A percentile compares a stretch with the other conserved stretches of the same genome.
Evolutionary conservation across 2,797 vertebrate genomes (phyloP).

Genomic region (Girardinus metallicus): DNA sequence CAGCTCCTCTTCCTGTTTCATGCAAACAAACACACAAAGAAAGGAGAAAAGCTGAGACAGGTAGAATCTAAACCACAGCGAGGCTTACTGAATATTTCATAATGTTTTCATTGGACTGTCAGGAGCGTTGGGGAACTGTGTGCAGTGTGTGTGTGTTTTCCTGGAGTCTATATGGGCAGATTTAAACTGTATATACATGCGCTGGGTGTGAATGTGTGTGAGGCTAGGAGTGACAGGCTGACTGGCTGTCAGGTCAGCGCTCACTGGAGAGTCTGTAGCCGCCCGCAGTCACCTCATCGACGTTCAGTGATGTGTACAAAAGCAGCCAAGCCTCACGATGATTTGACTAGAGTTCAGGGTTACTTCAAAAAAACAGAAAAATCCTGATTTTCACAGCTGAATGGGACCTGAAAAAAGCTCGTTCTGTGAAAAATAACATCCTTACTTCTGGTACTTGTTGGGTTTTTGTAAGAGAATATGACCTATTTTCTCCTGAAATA

Average conservation of each 20-base stretch:
- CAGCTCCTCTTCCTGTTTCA: constrained; percentile 23
- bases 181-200: constrained; percentile 28
- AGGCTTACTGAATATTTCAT: constrained; percentile 75
- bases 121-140: constrained; percentile 23
- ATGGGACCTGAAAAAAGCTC: not conserved
- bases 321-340: constrained; percentile 35
- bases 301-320: constrained; percentile 27
- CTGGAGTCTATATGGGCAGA: constrained; percentile 20
- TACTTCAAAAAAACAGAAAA: constrained; percentile 10
- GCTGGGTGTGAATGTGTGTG: constrained; percentile 19
- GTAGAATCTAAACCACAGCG: constrained; percentile 54
- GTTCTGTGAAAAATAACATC: not conserved
- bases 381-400: not conserved
- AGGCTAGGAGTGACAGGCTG: constrained; percentile 34
- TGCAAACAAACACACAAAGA: constrained; percentile 36
- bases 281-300: constrained; percentile 33
- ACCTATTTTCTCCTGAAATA: not conserved
- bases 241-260: constrained; percentile 39
- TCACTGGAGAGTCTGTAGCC: constrained; percentile 31
- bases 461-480: not conserved
- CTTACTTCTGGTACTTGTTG: not conserved
- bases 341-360: constrained; percentile 12
- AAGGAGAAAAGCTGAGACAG: constrained; percentile 63
- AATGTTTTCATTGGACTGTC: constrained; percentile 73
- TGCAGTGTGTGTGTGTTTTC: not conserved